Evolutionary conservation across 1,140 invertebrate species (phyloP), one percentile per base, ranked within the genome.

Genomic region (Microvelia longipes): DNA sequence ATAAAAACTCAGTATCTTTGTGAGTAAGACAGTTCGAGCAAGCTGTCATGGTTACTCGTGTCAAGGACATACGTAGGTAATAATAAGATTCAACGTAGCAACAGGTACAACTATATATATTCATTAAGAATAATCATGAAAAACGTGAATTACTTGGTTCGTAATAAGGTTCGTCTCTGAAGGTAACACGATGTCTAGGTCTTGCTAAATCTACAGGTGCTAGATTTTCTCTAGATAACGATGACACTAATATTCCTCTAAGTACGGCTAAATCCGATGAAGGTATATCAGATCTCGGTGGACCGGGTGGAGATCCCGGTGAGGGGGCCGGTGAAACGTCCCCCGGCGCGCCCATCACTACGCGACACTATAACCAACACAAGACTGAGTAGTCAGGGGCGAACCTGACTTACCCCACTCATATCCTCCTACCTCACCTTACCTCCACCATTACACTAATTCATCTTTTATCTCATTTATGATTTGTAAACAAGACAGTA

Each of bases 201-300:
- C 60, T 68, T 68, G 71, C 28, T 1, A 68, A 26, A 63, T 73
- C 69, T 60, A 72, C 73, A 67, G 78, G 80, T 2, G 82, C 81
- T 35, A 86, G 78, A 75, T 85, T 85, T 77, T 85, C 84, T 64
- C 80, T 79, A 26, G 84, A 83, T 73, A 86, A 75, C 13, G 85
- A 85, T 66, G 81, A 81, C 73, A 85, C 81, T n/a, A 86, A 79
- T 71, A 86, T 85, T 24, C 83, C 84, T 60, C 84, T 77, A 68
- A 86, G 79, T 70, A 82, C 81, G 70, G 82, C 82, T 30, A 86
- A 79, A 68, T 75, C 73, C n/a, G 72, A 69, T 25, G 70, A 63
- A 14, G 71, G 71, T 15, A 72, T 72, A 28, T 72, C 71, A 25
- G 35, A 28, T 19, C 71, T 25, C 2, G 61, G 28, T 5, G 35